These are phyloP conservation scores for Sesia bembeciformis DNA, from an alignment of 2,888 invertebrate species.

Conservation along the genomic window DNA sequence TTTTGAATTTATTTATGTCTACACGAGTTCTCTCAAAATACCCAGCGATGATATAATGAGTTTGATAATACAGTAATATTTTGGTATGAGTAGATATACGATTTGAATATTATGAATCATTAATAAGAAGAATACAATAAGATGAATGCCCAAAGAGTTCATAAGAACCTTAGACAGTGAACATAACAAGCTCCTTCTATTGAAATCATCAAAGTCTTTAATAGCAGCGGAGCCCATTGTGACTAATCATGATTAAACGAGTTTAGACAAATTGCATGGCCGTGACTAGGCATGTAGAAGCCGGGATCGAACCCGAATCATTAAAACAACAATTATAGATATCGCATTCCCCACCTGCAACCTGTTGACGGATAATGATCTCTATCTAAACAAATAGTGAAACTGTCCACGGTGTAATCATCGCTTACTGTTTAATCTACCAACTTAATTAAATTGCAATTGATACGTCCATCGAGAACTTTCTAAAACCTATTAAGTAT, in stretches of 20 bases:
- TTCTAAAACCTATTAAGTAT: not conserved
- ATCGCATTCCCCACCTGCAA: conserved; percentile 69
- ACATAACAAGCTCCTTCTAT: conserved; percentile 41
- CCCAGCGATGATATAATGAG: no score
- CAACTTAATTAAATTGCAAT: conserved; percentile 26
- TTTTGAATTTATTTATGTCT: no score
- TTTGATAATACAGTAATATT: no score
- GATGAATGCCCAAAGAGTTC: no score
- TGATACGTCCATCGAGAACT: conserved; percentile 14
- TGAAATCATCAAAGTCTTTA: conserved; percentile 57
- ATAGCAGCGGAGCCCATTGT: conserved; percentile 66
- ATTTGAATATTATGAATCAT: no score
- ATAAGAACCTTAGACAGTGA: not conserved
- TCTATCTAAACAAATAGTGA: conserved; percentile 63
- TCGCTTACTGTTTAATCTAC: not conserved
- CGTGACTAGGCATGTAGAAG: conserved; percentile 70
- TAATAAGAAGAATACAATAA: no score
- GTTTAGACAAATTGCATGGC: conserved; percentile 73
- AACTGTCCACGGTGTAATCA: conserved; percentile 18
- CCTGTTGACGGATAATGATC: conserved; percentile 68
- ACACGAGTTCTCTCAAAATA: no score
- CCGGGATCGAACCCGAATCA: conserved; percentile 62
- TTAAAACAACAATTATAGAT: conserved; percentile 74
- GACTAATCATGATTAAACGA: conserved; percentile 75
- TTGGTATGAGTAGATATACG: no score